Evolutionary conservation across 2,888 invertebrate genomes (phyloP).

Genomic region (Lycophotia porphyrea): DNA sequence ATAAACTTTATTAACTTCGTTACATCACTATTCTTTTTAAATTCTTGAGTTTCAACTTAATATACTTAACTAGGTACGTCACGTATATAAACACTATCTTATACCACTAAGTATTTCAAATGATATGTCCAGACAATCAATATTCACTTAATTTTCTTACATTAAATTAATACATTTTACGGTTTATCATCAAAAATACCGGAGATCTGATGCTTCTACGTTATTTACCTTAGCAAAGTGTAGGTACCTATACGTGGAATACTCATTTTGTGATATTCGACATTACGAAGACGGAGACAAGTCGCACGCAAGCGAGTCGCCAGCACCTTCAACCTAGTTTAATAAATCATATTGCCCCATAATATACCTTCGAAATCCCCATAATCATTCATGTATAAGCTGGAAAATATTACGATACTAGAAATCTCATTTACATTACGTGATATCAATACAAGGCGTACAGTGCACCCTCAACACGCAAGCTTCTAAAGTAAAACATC

Average conservation of each 20-base stretch:
- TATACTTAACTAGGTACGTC: slow-evolving; percentile 88
- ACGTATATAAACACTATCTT: slow-evolving; percentile 88
- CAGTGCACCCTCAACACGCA: slow-evolving; percentile 79
- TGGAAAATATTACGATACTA: slow-evolving; percentile 74
- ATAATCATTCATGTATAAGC: slow-evolving; percentile 76
- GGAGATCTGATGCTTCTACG: slow-evolving; percentile 85
- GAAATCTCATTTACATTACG: slow-evolving; percentile 81
- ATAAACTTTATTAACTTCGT: slow-evolving; percentile 87
- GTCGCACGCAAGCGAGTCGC: slow-evolving; percentile 86
- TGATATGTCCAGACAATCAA: slow-evolving; percentile 85
- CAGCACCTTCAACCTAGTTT: slow-evolving; percentile 85
- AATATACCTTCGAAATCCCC: slow-evolving; percentile 82
- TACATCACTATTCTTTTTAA: slow-evolving; percentile 87
- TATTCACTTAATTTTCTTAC: slow-evolving; percentile 84
- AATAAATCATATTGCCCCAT: slow-evolving; percentile 80
- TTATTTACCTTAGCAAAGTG: slow-evolving; percentile 81
- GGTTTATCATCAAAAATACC: slow-evolving; percentile 83
- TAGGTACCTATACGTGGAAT: slow-evolving; percentile 84
- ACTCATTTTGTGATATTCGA: slow-evolving; percentile 84
- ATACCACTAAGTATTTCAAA: slow-evolving; percentile 80
- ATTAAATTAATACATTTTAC: slow-evolving; percentile 85
- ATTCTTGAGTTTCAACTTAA: slow-evolving; percentile 88
- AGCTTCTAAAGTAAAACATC: slow-evolving; percentile 76
- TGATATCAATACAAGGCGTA: slow-evolving; percentile 74
- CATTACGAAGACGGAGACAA: slow-evolving; percentile 87